phyloP scores from a whole-genome alignment of 2,797 vertebrate species.

The Pelobates cultripes region DNA sequence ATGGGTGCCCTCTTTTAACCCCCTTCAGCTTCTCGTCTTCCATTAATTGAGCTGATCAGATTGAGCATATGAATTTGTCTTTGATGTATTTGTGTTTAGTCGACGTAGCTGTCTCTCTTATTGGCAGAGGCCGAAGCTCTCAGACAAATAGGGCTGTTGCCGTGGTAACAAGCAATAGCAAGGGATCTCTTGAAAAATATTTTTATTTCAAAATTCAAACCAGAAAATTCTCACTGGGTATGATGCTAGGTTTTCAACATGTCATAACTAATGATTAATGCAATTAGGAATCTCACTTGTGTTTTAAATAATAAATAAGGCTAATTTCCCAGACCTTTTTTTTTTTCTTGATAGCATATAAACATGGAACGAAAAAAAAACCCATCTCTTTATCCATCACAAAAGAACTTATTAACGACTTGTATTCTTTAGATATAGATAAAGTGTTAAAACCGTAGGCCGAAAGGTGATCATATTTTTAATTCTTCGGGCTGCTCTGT shows the following conservation, averaged over 20 bases:
- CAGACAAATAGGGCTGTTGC: conserved; percentile 94
- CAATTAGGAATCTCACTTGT: conserved; percentile 84
- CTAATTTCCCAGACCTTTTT: conserved; percentile 79
- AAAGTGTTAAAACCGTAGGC: conserved; percentile 68
- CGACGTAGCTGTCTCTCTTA: conserved; percentile 77
- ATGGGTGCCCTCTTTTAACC: conserved; percentile 90
- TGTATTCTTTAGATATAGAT: conserved; percentile 75
- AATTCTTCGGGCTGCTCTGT: conserved; percentile 65
- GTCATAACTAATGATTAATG: conserved; percentile 84
- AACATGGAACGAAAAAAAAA: conserved; percentile 67
- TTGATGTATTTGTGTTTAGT: conserved; percentile 87
- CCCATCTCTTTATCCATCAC: conserved; percentile 70
- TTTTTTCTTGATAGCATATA: conserved; percentile 70
- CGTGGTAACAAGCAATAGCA: conserved; percentile 90
- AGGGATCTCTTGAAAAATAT: conserved; percentile 89
- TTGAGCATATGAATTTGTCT: conserved; percentile 88
- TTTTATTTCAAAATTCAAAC: conserved; percentile 91
- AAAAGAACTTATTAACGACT: conserved; percentile 77
- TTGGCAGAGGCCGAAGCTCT: conserved; percentile 83
- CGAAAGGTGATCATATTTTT: conserved; percentile 69
- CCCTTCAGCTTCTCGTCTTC: conserved; percentile 88
- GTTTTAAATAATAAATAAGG: conserved; percentile 86
- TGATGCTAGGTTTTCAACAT: conserved; percentile 77
- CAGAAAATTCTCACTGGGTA: conserved; percentile 84
- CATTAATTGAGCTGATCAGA: conserved; percentile 95